Evolutionary conservation across 2,113 vertebrate genomes (phyloP).

Genomic region (Sphaerodactylus townsendi): DNA sequence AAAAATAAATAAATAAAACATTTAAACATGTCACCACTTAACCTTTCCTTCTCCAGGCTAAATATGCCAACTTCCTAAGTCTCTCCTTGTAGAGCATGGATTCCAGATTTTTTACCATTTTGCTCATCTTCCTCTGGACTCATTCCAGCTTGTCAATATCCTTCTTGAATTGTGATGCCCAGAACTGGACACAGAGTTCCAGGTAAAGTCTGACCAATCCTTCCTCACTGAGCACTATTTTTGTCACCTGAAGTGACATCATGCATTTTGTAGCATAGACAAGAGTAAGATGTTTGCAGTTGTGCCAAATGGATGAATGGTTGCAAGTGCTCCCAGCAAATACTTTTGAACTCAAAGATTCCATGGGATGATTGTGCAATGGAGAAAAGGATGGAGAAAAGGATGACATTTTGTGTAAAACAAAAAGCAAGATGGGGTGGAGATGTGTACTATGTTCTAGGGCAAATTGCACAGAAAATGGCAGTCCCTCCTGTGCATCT

Average conservation of each 20-base stretch:
- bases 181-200: too few species aligned
- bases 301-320: constrained; percentile 63
- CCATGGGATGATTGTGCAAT: not conserved
- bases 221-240: too few species aligned
- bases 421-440: not conserved
- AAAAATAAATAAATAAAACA: too few species aligned
- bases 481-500: not conserved
- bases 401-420: constrained; percentile 29
- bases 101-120: too few species aligned
- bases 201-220: too few species aligned
- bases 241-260: constrained; percentile 6
- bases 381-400: constrained; percentile 51
- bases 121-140: too few species aligned
- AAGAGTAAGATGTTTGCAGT: constrained; percentile 46
- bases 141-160: too few species aligned
- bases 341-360: not conserved
- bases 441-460: not conserved
- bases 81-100: too few species aligned
- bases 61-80: too few species aligned
- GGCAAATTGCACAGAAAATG: not conserved
- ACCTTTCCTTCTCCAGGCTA: too few species aligned
- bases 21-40: too few species aligned
- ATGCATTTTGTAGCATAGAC: constrained; percentile 42
- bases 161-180: too few species aligned
- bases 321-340: constrained; percentile 28